These are phyloP conservation scores for Lordiphosa fenestrarum DNA, from an alignment of 2,888 invertebrate species.

Conservation along the genomic window DNA sequence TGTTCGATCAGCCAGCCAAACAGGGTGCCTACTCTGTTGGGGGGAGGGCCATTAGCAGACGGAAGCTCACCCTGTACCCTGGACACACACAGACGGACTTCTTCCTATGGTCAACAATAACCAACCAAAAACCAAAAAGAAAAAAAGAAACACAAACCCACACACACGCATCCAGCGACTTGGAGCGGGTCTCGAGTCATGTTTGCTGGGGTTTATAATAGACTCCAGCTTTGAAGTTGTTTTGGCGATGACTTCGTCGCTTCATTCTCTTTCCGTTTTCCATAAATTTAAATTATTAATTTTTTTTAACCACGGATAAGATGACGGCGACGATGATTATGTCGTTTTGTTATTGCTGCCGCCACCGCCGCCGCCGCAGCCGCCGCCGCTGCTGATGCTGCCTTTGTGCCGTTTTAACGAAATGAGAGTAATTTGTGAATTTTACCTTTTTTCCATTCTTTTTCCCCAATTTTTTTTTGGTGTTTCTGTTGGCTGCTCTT, in stretches of 20 bases:
- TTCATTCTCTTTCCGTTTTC: conserved; percentile 78
- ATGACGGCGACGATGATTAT: conserved; percentile 75
- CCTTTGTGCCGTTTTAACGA: conserved; percentile 71
- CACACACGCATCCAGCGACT: conserved; percentile 23
- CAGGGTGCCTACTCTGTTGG: conserved; percentile 31
- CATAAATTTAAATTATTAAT: conserved; percentile 79
- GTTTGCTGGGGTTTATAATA: conserved; percentile 58
- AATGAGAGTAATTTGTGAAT: conserved; percentile 72
- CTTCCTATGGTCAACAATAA: conserved; percentile 34
- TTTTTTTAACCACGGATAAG: conserved; percentile 75
- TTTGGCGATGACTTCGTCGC: conserved; percentile 76
- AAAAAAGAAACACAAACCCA: conserved; percentile 11
- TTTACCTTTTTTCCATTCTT: conserved; percentile 30
- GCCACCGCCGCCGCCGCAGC: conserved; percentile 32
- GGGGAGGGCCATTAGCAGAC: background rate
- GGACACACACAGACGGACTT: background rate
- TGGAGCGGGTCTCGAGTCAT: conserved; percentile 49
- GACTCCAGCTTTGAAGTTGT: conserved; percentile 69
- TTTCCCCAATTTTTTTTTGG: conserved; percentile 20
- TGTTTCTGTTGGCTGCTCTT: conserved; percentile 24
- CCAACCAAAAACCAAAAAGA: too few relatives aligned
- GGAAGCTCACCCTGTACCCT: background rate
- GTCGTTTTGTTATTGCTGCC: conserved; percentile 72
- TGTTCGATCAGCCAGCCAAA: conserved; percentile 42
- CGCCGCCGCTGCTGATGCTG: conserved; percentile 18